These are phyloP conservation scores for Heliconius aoede DNA, from an alignment of 2,888 invertebrate genomes.

Conservation along the genomic window DNA sequence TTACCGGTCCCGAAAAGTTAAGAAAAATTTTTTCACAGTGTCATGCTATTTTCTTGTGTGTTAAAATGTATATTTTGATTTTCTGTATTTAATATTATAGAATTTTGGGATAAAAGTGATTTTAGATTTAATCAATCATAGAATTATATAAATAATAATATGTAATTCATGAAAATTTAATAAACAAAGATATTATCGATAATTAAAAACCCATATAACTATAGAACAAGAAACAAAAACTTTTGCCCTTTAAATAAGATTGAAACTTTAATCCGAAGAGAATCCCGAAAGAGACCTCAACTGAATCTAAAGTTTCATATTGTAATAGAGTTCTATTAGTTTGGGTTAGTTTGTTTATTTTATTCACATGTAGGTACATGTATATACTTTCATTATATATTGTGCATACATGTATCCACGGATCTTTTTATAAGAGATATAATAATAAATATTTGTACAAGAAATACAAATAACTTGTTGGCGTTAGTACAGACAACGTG, in stretches of 20 bases:
- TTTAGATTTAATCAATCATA: not conserved
- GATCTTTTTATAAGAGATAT: not conserved
- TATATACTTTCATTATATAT: not conserved
- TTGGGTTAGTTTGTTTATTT: not conserved
- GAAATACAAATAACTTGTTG: not conserved
- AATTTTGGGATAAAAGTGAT: not conserved
- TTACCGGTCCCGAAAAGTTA: slow-evolving; percentile 71
- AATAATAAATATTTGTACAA: slow-evolving; percentile 7
- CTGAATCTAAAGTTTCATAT: slow-evolving; percentile 19
- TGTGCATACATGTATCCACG: not conserved
- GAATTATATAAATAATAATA: not conserved
- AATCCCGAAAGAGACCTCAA: slow-evolving; percentile 10
- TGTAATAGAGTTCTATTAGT: no score
- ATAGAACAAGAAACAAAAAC: not conserved
- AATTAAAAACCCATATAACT: not conserved
- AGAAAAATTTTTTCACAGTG: slow-evolving; percentile 52
- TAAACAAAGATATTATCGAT: not conserved
- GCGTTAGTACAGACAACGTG: not conserved
- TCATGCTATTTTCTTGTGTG: slow-evolving; percentile 51
- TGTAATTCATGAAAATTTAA: not conserved
- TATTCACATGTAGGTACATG: slow-evolving; percentile 3
- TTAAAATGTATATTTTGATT: slow-evolving; percentile 50
- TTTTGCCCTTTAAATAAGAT: slow-evolving; percentile 8
- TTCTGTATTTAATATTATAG: slow-evolving; percentile 27
- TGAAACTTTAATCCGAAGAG: slow-evolving; percentile 14